A percentile compares a stretch with the other conserved stretches of the same genome.
These are phyloP conservation scores for Aethes cnicana DNA, from an alignment of 2,888 invertebrate species.

Conservation along the genomic window DNA sequence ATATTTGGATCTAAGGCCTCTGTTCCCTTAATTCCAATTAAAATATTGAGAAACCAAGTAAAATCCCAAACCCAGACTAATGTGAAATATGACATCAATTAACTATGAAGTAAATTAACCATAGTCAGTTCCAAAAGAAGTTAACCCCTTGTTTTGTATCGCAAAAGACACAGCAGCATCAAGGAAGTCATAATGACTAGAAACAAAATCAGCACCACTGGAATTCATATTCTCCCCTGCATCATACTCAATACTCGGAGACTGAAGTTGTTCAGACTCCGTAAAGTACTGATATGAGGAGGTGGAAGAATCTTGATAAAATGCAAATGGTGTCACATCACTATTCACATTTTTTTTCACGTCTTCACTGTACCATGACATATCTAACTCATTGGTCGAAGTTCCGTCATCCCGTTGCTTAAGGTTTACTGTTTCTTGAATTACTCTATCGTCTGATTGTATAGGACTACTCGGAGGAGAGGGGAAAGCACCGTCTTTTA, in stretches of 20 bases:
- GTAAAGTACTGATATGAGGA: slow-evolving; percentile 50
- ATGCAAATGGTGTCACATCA: slow-evolving; percentile 44
- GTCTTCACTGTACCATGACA: slow-evolving; percentile 49
- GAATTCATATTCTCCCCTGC: slow-evolving; percentile 42
- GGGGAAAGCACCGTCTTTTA: slow-evolving; percentile 38
- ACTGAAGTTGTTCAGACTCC: slow-evolving; percentile 45
- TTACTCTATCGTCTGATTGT: slow-evolving; percentile 50
- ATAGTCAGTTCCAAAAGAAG: slow-evolving; percentile 73
- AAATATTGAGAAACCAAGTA: no score
- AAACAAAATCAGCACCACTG: slow-evolving; percentile 44
- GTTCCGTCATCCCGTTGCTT: slow-evolving; percentile 41
- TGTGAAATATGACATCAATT: no score
- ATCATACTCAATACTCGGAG: slow-evolving; percentile 44
- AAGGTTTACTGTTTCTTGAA: slow-evolving; percentile 27
- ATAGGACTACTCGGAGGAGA: slow-evolving; percentile 49
- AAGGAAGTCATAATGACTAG: slow-evolving; percentile 81
- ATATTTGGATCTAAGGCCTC: no score
- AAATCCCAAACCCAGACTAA: no score
- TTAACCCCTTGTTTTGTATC: slow-evolving; percentile 87
- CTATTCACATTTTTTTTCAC: slow-evolving; percentile 40
- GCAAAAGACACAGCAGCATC: slow-evolving; percentile 89
- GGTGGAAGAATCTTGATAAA: slow-evolving; percentile 51
- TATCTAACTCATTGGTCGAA: slow-evolving; percentile 46
- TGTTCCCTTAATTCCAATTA: no score
- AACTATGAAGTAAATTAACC: slow-evolving; percentile 66